phyloP scores from a whole-genome alignment of 2,113 vertebrate genomes.

The Barnardius zonarius region DNA sequence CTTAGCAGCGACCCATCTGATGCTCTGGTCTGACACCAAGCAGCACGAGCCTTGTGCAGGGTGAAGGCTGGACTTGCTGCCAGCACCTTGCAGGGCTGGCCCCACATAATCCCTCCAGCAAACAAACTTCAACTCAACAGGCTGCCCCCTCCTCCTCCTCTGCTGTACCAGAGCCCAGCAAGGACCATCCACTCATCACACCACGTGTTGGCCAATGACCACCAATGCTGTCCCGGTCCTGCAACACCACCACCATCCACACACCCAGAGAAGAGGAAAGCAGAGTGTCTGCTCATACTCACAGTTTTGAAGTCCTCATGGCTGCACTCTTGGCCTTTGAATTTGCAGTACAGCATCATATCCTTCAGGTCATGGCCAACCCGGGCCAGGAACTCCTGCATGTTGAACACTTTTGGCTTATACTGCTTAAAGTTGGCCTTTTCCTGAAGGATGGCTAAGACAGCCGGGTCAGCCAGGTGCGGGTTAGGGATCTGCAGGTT shows the following conservation, averaged over 20 bases:
- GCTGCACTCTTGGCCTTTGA: constrained; percentile 91
- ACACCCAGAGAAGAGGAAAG: neutral
- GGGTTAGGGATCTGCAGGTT: constrained; percentile 90
- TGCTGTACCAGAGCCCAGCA: neutral
- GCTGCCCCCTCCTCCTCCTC: neutral
- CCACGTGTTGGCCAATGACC: neutral
- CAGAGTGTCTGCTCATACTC: constrained; percentile 72
- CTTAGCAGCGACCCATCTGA: neutral
- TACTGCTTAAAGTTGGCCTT: constrained; percentile 94
- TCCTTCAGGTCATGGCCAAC: constrained; percentile 95
- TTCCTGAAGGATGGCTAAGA: constrained; percentile 85
- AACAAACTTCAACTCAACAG: constrained; percentile 28
- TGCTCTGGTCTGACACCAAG: neutral
- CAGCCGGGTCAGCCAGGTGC: constrained; percentile 87
- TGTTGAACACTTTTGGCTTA: constrained; percentile 92
- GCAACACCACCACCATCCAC: neutral
- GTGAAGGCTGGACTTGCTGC: neutral
- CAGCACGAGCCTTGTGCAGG: neutral
- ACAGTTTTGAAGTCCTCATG: constrained; percentile 94
- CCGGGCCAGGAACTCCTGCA: constrained; percentile 93
- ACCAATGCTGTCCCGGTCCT: neutral
- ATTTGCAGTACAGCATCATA: constrained; percentile 98
- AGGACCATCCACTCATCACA: neutral
- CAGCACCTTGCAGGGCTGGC: neutral
- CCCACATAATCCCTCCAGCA: neutral